These are phyloP conservation scores for Parapristionchus giblindavisi DNA, from an alignment of 2,888 invertebrate species.

Conservation along the genomic window DNA sequence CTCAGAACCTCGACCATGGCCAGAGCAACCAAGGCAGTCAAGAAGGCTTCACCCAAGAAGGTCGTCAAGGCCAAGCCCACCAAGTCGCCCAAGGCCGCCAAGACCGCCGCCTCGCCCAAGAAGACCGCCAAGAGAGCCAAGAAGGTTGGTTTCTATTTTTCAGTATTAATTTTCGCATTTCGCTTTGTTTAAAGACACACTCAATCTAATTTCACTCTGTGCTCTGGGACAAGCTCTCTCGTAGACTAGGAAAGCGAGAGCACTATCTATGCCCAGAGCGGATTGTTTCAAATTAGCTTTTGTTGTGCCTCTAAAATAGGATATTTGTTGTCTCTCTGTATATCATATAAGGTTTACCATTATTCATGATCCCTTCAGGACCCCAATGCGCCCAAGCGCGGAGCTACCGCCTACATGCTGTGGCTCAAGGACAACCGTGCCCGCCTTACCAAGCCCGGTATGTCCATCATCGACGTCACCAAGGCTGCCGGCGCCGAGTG, in stretches of 20 bases:
- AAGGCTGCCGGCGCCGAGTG: constrained; percentile 73
- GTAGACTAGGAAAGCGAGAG: neutral
- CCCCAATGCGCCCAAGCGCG: constrained; percentile 87
- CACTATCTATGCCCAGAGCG: neutral
- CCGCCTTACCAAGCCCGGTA: constrained; percentile 86
- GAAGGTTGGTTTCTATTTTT: constrained; percentile 52
- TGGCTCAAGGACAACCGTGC: constrained; percentile 88
- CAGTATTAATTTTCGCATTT: no score
- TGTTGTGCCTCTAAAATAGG: no score
- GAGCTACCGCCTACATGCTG: constrained; percentile 88
- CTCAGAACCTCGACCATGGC: constrained; percentile 1
- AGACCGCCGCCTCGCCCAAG: constrained; percentile 70
- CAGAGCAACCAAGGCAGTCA: constrained; percentile 27
- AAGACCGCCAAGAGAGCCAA: constrained; percentile 66
- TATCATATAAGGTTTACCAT: neutral
- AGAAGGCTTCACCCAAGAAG: constrained; percentile 43
- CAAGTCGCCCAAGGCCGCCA: constrained; percentile 69
- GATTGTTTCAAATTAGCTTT: neutral
- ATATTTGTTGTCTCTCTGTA: neutral
- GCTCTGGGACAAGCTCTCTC: no score
- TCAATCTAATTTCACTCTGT: no score
- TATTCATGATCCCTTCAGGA: constrained; percentile 75
- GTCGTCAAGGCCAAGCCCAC: constrained; percentile 46
- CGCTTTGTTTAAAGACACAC: no score
- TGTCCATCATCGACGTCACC: constrained; percentile 87